Evolutionary conservation across 2,113 vertebrate genomes (phyloP).

Genomic region (Nettapus auritus): DNA sequence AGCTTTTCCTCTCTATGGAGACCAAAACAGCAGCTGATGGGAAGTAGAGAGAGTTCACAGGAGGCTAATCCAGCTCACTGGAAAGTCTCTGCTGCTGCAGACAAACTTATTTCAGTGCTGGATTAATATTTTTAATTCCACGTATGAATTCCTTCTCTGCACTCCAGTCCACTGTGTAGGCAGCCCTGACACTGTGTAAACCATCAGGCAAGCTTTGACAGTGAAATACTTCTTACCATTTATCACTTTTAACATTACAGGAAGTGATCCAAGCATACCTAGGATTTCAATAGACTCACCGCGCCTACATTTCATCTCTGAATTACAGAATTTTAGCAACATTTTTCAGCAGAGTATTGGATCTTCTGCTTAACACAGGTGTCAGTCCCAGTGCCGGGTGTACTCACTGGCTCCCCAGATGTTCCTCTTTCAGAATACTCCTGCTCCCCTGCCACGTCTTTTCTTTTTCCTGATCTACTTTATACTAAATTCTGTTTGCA

Average conservation of each 20-base stretch:
- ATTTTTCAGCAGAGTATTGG: too few species aligned
- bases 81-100: background rate
- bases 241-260: background rate
- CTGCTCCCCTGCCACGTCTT: too few species aligned
- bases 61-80: background rate
- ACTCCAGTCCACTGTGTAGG: background rate
- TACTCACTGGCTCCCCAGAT: background rate
- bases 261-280: background rate
- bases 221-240: background rate
- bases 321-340: background rate
- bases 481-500: background rate
- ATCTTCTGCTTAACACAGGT: background rate
- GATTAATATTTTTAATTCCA: background rate
- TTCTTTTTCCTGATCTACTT: too few species aligned
- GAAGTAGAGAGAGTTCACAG: background rate
- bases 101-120: background rate
- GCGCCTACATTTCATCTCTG: background rate
- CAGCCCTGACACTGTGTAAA: background rate
- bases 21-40: background rate
- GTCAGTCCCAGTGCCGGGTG: background rate
- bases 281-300: background rate
- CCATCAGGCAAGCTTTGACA: background rate
- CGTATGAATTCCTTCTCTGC: background rate
- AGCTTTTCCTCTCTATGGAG: background rate
- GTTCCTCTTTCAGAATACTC: background rate